Evolutionary conservation across 2,797 vertebrate genomes (phyloP).

Genomic region (Epinephelus awoara): DNA sequence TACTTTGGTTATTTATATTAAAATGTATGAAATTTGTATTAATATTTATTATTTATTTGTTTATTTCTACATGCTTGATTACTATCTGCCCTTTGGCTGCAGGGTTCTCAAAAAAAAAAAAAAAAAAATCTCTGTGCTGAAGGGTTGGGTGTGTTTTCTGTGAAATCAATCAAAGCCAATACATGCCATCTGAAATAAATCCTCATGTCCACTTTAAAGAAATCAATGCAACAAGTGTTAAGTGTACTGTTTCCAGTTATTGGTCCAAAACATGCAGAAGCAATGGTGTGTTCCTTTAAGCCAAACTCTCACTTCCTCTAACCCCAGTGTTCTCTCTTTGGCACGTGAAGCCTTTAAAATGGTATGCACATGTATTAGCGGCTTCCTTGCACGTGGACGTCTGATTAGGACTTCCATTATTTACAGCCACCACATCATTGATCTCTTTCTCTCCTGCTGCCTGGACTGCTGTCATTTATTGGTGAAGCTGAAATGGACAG

Average conservation of each 20-base stretch:
- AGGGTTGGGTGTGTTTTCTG: too few species aligned
- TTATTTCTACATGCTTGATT: too few species aligned
- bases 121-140: too few species aligned
- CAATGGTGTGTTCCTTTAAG: not conserved
- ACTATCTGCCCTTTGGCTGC: too few species aligned
- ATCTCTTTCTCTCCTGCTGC: conserved; percentile 22
- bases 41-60: too few species aligned
- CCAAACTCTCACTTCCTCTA: conserved; percentile 16
- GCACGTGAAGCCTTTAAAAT: conserved; percentile 58
- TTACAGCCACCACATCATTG: conserved; percentile 23
- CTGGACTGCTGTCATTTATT: conserved; percentile 6
- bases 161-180: too few species aligned
- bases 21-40: too few species aligned
- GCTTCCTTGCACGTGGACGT: conserved; percentile 59
- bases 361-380: conserved; percentile 49
- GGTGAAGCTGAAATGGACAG: not conserved
- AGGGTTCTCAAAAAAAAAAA: too few species aligned
- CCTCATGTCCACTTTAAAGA: not conserved
- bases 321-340: conserved; percentile 49
- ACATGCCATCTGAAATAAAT: not conserved
- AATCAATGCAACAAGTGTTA: not conserved
- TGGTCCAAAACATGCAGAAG: not conserved
- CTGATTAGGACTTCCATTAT: conserved; percentile 49
- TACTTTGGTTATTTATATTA: too few species aligned
- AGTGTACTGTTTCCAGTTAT: not conserved